Evolutionary conservation across 2,113 vertebrate genomes (phyloP).

Genomic region (Ancistrus triradiatus): DNA sequence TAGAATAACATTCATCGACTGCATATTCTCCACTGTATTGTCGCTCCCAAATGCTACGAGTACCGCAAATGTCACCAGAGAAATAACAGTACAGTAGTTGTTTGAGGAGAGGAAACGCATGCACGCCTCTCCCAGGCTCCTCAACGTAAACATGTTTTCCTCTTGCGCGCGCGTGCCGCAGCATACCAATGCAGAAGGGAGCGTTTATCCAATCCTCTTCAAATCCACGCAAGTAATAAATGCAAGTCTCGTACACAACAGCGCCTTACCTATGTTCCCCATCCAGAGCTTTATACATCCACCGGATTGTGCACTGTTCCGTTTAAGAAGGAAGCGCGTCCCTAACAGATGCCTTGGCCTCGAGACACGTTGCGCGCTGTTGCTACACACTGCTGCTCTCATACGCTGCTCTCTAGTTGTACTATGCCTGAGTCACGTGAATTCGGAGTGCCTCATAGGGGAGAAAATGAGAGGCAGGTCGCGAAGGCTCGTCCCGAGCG

Average conservation of each 20-base stretch:
- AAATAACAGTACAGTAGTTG: too few relatives aligned
- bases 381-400: constrained; percentile 53
- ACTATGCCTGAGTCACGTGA: constrained; percentile 73
- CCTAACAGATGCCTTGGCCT: too few relatives aligned
- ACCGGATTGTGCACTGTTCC: neutral
- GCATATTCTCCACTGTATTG: too few relatives aligned
- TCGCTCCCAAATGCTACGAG: too few relatives aligned
- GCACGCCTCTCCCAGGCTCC: constrained; percentile 37
- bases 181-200: constrained; percentile 38
- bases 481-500: constrained; percentile 83
- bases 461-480: constrained; percentile 68
- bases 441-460: constrained; percentile 53
- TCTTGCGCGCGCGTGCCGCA: constrained; percentile 47
- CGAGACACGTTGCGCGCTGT: constrained; percentile 58
- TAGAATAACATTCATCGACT: too few relatives aligned
- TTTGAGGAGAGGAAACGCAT: too few relatives aligned
- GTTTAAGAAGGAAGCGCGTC: neutral
- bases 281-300: constrained; percentile 15
- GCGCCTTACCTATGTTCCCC: constrained; percentile 38
- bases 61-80: too few relatives aligned
- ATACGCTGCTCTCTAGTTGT: constrained; percentile 56
- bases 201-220: too few relatives aligned
- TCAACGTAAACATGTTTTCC: constrained; percentile 69
- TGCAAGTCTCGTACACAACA: neutral
- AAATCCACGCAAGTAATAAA: constrained; percentile 31